These are phyloP conservation scores for Troides helena DNA, from an alignment of 2,888 invertebrate genomes.

Conservation along the genomic window DNA sequence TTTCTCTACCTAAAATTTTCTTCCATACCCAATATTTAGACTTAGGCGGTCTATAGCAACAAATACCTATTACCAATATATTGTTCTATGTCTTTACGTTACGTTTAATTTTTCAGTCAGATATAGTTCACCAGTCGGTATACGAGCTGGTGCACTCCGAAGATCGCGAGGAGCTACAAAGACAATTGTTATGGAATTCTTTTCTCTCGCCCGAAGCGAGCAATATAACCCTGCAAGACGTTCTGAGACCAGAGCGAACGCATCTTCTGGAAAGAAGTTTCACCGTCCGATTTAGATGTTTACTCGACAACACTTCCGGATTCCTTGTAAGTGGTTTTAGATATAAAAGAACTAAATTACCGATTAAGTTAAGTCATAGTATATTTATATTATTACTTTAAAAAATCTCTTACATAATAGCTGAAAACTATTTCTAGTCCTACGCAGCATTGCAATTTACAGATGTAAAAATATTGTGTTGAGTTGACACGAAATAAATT, in stretches of 20 bases:
- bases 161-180: conserved; percentile 97
- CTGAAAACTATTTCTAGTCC: too few species aligned
- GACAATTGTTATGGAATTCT: conserved; percentile 97
- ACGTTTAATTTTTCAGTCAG: conserved; percentile 87
- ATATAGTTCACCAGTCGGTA: conserved; percentile 99
- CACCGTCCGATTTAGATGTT: conserved; percentile 98
- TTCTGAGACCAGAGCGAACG: conserved; percentile 92
- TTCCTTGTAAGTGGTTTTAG: conserved; percentile 87
- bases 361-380: too few species aligned
- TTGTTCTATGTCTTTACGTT: too few species aligned
- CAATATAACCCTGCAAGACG: conserved; percentile 89
- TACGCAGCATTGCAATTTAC: too few species aligned
- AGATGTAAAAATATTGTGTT: too few species aligned
- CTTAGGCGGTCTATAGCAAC: too few species aligned
- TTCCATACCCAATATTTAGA: too few species aligned
- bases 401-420: too few species aligned
- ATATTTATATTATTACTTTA: too few species aligned
- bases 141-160: conserved; percentile 99
- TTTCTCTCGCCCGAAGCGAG: conserved; percentile 90
- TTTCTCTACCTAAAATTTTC: too few species aligned
- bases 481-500: too few species aligned
- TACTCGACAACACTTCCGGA: conserved; percentile 99
- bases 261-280: conserved; percentile 97
- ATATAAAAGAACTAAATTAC: not conserved
- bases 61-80: too few species aligned